Evolutionary conservation across 2,888 invertebrate species (phyloP), one percentile per base, ranked within the genome.

Genomic region (Ptychoptera albimana): DNA sequence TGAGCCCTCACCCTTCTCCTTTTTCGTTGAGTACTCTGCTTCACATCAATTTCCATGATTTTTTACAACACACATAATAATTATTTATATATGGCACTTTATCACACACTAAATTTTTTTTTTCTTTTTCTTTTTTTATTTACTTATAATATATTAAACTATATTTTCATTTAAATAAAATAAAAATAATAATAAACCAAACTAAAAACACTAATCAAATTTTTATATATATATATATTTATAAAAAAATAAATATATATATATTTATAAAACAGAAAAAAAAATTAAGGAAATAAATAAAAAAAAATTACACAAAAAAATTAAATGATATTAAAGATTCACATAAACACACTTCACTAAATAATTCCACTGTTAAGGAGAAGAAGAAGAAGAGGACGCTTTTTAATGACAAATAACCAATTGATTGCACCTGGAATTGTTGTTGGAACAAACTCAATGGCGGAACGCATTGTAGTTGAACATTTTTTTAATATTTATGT

Each of bases 1-100:
- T 86, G 86, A 63, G 87, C 87, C 71, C 87, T 77, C 73, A 86
- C 86, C 70, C 87, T 79, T 68, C 87, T 78, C 69, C 85, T 78
- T 68, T 85, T 87, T 69, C 81, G 77, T 69, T 82, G 82, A 68
- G 72, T 75, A 69, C 46, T 39, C 74, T 82, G 82, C 72, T 82
- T 82, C 72, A 79, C 79, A 75, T 82, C 81, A 74, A 77, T 80
- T 76, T 82, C 81, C 81, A 81, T 81, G 72, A 73, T 74, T 73
- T 46, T 53, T 68, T 47, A 39, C 14, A 41, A 42, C 40, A 42
- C 40, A 42, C 36, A 42, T 37, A 43, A 42, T 31, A 40, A 40
- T 36, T 40, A 46, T 29, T 43, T 40, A 43, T 40, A 43, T 42
- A 42, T 42, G 42, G 42, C 42, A 42, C 42, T 42, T 40, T 32